Percentiles rank a stretch among this genome's conserved stretches.
Conservation (phyloP, 1,140 invertebrate genomes). For the Trypoxylus dichotomus region DNA sequence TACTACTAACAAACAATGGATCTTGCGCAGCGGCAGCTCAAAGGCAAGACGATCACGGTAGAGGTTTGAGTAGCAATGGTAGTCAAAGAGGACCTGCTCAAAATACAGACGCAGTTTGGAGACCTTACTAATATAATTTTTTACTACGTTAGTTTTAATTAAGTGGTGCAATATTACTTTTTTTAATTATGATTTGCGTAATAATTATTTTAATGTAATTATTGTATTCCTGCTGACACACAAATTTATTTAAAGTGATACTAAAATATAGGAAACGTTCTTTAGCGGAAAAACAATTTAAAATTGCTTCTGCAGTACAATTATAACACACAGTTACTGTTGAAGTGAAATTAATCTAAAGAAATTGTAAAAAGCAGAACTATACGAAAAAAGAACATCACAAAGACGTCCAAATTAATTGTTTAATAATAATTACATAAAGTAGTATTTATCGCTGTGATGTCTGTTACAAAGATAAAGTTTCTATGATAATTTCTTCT, state of each 20-base stretch:
- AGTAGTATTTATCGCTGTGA: too few species aligned
- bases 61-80: constrained; percentile 60
- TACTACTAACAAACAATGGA: constrained; percentile 59
- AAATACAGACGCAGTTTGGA: constrained; percentile 67
- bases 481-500: too few species aligned
- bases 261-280: not conserved
- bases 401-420: too few species aligned
- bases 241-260: not conserved
- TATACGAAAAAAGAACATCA: too few species aligned
- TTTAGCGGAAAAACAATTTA: not conserved
- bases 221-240: not conserved
- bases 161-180: not conserved
- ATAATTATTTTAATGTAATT: not conserved
- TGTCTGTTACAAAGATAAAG: too few species aligned
- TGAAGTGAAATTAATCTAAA: too few species aligned
- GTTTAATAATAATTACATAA: too few species aligned
- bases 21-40: constrained; percentile 63
- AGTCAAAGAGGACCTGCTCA: constrained; percentile 65
- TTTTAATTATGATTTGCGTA: not conserved
- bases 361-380: too few species aligned
- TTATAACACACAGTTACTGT: too few species aligned
- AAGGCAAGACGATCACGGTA: constrained; percentile 58
- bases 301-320: not conserved
- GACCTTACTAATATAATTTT: constrained; percentile 56
- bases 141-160: constrained; percentile 5